These are phyloP conservation scores for Asteroscopus sphinx DNA, from an alignment of 2,888 invertebrate species.

Conservation along the genomic window DNA sequence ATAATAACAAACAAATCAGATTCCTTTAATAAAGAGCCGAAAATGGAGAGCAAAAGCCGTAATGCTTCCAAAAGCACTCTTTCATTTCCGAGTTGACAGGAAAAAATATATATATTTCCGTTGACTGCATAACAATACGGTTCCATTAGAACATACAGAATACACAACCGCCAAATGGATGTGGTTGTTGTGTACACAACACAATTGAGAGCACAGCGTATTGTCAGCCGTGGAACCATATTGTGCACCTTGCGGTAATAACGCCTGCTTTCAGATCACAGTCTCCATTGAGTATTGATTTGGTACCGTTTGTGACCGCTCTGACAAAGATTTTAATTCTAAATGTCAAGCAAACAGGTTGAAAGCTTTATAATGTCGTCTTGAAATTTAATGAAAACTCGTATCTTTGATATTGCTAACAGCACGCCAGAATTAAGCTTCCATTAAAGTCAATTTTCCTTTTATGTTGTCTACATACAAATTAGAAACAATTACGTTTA, in stretches of 20 bases:
- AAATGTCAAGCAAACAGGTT: constrained; percentile 13
- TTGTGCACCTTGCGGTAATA: constrained; percentile 51
- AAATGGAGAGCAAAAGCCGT: constrained; percentile 9
- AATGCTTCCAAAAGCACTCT: constrained; percentile 24
- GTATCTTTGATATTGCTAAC: constrained; percentile 19
- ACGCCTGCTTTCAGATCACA: constrained; percentile 26
- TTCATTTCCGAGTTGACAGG: constrained; percentile 34
- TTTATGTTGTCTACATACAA: constrained; percentile 16
- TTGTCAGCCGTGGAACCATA: constrained; percentile 34
- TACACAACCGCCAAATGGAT: constrained; percentile 46
- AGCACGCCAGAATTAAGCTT: constrained; percentile 11
- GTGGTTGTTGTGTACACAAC: constrained; percentile 26
- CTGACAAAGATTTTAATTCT: constrained; percentile 18
- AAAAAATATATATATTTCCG: constrained; percentile 33
- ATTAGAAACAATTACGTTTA: constrained; percentile 19
- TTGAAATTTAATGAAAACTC: constrained; percentile 26
- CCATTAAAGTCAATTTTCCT: constrained; percentile 27
- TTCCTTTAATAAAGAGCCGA: constrained; percentile 7
- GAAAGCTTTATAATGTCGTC: constrained; percentile 7
- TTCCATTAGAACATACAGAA: constrained; percentile 42
- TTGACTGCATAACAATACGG: constrained; percentile 47
- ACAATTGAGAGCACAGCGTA: constrained; percentile 23
- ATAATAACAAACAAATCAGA: constrained; percentile 20
- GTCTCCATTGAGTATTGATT: constrained; percentile 49
- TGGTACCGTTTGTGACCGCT: constrained; percentile 1